A percentile compares a stretch with the other conserved stretches of the same genome.
Conservation (phyloP, 2,888 invertebrate species). For the Pammene fasciana region DNA sequence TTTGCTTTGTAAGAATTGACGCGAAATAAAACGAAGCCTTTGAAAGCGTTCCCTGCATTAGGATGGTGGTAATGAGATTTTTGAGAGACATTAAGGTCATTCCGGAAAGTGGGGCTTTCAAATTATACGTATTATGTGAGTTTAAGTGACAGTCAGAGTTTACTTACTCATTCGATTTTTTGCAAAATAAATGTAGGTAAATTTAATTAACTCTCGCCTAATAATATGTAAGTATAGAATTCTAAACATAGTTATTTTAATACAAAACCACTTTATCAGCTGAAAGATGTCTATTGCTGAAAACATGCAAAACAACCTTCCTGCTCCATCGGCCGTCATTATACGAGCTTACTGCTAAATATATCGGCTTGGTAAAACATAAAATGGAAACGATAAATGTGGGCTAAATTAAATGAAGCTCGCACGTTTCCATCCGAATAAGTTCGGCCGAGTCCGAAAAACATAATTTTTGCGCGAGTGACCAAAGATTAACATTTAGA, state of each 20-base stretch:
- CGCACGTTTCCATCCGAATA: constrained; percentile 68
- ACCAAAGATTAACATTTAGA: constrained; percentile 83
- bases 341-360: too few relatives aligned
- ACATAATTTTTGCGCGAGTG: constrained; percentile 83
- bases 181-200: background rate
- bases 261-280: too few relatives aligned
- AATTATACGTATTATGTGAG: constrained; percentile 17
- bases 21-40: constrained; percentile 81
- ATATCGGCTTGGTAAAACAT: constrained; percentile 1
- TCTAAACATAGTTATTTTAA: too few relatives aligned
- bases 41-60: constrained; percentile 66
- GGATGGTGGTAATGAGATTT: constrained; percentile 68
- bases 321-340: too few relatives aligned
- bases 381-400: constrained; percentile 44
- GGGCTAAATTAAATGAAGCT: constrained; percentile 67
- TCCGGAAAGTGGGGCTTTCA: constrained; percentile 30
- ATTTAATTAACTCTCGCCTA: too few relatives aligned
- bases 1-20: constrained; percentile 82
- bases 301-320: too few relatives aligned
- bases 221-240: too few relatives aligned
- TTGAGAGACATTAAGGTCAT: constrained; percentile 55
- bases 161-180: background rate
- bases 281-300: too few relatives aligned
- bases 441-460: constrained; percentile 74
- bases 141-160: constrained; percentile 22